These are phyloP conservation scores for Acanthisitta chloris DNA, from an alignment of 2,113 vertebrate species.

Conservation along the genomic window DNA sequence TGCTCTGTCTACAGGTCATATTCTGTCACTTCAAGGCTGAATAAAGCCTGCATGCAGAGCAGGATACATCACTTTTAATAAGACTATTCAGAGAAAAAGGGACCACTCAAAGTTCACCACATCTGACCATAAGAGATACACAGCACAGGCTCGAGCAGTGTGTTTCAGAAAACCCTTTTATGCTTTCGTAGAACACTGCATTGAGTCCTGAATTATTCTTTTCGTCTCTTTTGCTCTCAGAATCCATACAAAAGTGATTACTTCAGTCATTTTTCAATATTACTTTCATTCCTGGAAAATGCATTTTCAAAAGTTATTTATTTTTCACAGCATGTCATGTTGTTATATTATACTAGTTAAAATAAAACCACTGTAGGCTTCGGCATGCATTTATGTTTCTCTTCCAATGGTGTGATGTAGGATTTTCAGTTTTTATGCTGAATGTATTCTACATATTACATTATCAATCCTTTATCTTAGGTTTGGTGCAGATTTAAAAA, in stretches of 20 bases:
- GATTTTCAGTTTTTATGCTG: constrained; percentile 64
- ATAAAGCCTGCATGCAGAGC: not conserved
- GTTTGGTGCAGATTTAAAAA: constrained; percentile 62
- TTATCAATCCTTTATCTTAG: constrained; percentile 73
- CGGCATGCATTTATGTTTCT: constrained; percentile 66
- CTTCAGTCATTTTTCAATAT: constrained; percentile 79
- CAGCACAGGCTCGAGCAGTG: not conserved
- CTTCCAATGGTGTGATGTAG: constrained; percentile 55
- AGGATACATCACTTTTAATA: not conserved
- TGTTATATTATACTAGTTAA: constrained; percentile 80
- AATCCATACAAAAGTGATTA: constrained; percentile 78
- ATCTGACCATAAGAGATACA: not conserved
- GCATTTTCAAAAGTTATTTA: constrained; percentile 81
- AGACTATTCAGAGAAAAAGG: not conserved
- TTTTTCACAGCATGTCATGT: constrained; percentile 77
- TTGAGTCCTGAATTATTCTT: constrained; percentile 70
- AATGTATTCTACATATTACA: constrained; percentile 73
- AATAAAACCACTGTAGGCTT: constrained; percentile 77
- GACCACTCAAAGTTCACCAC: not conserved
- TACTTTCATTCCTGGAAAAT: constrained; percentile 78
- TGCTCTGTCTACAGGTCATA: constrained; percentile 39
- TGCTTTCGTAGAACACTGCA: not conserved
- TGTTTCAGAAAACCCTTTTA: not conserved
- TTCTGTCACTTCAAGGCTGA: constrained; percentile 17
- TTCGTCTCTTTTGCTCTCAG: constrained; percentile 63